These are phyloP conservation scores for Malurus splendens DNA, from an alignment of 2,797 vertebrate genomes.

Conservation along the genomic window DNA sequence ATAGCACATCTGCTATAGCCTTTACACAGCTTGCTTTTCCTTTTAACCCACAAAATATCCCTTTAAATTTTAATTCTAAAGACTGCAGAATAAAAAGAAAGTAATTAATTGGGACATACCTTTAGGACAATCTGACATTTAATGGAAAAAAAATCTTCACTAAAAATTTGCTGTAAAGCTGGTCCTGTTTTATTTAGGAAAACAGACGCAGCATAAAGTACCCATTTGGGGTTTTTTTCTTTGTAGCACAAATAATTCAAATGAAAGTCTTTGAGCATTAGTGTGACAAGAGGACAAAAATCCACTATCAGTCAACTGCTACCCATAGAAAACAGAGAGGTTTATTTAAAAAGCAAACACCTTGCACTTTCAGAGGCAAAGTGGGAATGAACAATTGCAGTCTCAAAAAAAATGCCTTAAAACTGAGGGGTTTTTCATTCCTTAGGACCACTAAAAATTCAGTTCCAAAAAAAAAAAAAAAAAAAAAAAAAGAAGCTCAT, in stretches of 20 bases:
- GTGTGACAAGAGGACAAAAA: not conserved
- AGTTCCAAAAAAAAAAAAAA: not conserved
- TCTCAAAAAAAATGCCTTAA: not conserved
- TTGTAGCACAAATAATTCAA: not conserved
- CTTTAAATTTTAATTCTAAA: not conserved
- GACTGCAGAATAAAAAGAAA: not conserved
- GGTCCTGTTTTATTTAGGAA: not conserved
- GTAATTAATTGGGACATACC: not conserved
- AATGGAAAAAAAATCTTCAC: not conserved
- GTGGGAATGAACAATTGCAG: not conserved
- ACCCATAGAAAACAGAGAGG: not conserved
- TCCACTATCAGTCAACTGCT: not conserved
- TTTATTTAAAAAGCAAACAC: not conserved
- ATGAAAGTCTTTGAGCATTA: not conserved
- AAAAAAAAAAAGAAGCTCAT: not conserved
- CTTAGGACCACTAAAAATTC: not conserved
- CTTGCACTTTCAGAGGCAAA: not conserved
- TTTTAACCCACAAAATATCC: not conserved
- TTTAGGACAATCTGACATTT: not conserved
- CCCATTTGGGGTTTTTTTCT: not conserved
- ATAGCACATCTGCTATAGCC: not conserved
- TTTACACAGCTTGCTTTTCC: not conserved
- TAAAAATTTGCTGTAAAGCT: not conserved
- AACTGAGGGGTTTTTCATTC: not conserved
- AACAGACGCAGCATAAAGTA: not conserved